Evolutionary conservation across 1,140 invertebrate genomes (phyloP), one percentile per base, ranked within the genome.

Genomic region (Aphelenchoides avenae): DNA sequence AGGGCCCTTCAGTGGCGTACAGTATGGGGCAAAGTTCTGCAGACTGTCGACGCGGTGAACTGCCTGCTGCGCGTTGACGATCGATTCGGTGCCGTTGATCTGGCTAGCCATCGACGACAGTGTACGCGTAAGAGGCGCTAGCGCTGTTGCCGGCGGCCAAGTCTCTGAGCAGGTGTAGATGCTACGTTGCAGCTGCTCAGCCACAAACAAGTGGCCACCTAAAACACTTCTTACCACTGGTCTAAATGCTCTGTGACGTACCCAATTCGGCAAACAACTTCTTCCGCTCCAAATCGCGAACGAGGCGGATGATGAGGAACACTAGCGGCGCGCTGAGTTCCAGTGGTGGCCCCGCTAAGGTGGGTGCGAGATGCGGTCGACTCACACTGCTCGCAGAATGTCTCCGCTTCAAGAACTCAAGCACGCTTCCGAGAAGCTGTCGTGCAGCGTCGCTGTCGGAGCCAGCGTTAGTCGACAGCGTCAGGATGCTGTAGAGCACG

Each of bases 171-270:
- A 51, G 20, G 61, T 33, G n/a, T 24, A 31, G 20, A 55, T 55
- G 26, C 52, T 55, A 7, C 36, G 24, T 30, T 61, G 46, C 20
- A 61, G 59, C 54, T 61, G 57, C 24, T 61, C 59, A 5, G 59
- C 49, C 22, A 61, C 43, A 24, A 61, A 61, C 22, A 13, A 24
- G 41, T 61, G 59, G 6, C 59, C 59, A 6, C 61, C 59, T 64
- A 55, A 54, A 52, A 30, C 11, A 47, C 7, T 7, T 27, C 30
- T 27, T 15, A 34, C 15, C 13, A 26, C 30, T 5, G 20, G 18
- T 31, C 18, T 18, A 26, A 5, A 15, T 0, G 30, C 15, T 22
- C 2, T 47, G 13, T 9, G 5, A 22, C 0, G 0, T 33, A 55
- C 52, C 52, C 34, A 55, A 6, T 52, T 52, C 51, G 5, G 31